These are phyloP conservation scores for Caenorhabditis sulstoni DNA, from an alignment of 2,888 invertebrate genomes.

Conservation along the genomic window DNA sequence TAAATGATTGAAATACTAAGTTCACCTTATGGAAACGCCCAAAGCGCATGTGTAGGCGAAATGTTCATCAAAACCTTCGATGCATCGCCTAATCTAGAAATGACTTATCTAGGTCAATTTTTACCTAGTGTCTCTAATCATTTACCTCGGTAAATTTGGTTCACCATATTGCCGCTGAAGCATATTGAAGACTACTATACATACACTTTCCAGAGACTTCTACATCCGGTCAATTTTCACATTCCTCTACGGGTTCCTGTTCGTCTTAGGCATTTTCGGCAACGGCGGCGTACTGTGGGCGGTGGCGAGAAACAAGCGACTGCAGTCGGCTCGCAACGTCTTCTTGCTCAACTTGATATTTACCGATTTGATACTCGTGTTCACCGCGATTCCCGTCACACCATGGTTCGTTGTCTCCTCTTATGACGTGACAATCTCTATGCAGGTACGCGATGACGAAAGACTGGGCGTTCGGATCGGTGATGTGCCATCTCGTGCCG, in stretches of 20 bases:
- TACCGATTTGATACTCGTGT: slow-evolving; percentile 78
- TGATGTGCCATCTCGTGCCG: slow-evolving; percentile 80
- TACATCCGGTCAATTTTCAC: slow-evolving; percentile 74
- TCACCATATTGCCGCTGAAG: no score
- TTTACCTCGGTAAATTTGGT: no score
- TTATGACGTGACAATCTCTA: background rate
- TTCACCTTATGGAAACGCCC: no score
- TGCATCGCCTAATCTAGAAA: no score
- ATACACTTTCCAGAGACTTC: slow-evolving; percentile 68
- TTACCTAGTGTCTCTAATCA: no score
- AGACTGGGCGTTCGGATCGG: slow-evolving; percentile 79
- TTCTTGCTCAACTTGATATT: slow-evolving; percentile 80
- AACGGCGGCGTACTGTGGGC: slow-evolving; percentile 79
- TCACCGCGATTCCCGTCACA: slow-evolving; percentile 79
- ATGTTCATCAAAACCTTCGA: no score
- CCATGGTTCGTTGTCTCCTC: slow-evolving; percentile 70
- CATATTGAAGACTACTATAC: no score
- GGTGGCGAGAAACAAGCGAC: slow-evolving; percentile 74
- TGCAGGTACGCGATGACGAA: slow-evolving; percentile 76
- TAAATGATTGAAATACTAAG: no score
- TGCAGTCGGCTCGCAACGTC: slow-evolving; percentile 80
- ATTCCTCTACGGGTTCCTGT: slow-evolving; percentile 75
- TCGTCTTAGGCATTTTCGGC: slow-evolving; percentile 76
- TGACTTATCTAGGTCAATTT: no score
- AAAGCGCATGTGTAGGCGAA: no score